phyloP scores from a whole-genome alignment of 1,140 invertebrate species.

The Meloidogyne chitwoodi region DNA sequence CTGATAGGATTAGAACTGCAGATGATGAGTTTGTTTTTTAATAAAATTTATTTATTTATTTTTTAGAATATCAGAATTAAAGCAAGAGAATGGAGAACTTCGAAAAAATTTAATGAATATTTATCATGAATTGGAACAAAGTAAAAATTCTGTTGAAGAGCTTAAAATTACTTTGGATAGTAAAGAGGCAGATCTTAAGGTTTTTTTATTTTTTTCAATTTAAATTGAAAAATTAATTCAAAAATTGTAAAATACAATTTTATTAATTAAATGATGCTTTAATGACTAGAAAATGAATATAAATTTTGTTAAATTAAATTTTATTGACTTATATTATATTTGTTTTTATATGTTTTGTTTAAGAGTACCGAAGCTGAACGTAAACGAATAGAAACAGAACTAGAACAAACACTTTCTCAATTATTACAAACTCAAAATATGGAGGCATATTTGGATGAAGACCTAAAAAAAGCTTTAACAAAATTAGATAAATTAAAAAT shows the following conservation, averaged over 20 bases:
- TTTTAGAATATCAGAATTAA: not conserved
- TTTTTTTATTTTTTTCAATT: not conserved
- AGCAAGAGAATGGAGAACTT: not conserved
- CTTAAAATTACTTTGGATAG: not conserved
- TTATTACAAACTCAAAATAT: constrained; percentile 12
- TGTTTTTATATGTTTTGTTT: not conserved
- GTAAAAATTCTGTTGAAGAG: not conserved
- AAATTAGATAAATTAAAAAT: constrained; percentile 3
- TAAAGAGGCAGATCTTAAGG: not conserved
- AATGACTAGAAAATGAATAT: too few relatives aligned
- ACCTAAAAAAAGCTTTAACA: constrained; percentile 7
- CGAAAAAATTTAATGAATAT: not conserved
- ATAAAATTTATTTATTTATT: not conserved
- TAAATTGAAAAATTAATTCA: too few relatives aligned
- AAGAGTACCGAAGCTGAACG: not conserved
- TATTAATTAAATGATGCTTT: too few relatives aligned
- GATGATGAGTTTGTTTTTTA: not conserved
- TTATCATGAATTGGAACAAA: constrained; percentile 12
- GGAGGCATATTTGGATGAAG: constrained; percentile 18
- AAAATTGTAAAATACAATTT: too few relatives aligned
- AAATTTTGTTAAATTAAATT: too few relatives aligned
- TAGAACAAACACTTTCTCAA: not conserved
- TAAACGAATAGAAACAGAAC: not conserved
- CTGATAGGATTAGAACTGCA: not conserved
- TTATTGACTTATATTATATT: too few relatives aligned